These are phyloP conservation scores for Pachymerium ferrugineum DNA, from an alignment of 2,888 invertebrate genomes.

Conservation along the genomic window DNA sequence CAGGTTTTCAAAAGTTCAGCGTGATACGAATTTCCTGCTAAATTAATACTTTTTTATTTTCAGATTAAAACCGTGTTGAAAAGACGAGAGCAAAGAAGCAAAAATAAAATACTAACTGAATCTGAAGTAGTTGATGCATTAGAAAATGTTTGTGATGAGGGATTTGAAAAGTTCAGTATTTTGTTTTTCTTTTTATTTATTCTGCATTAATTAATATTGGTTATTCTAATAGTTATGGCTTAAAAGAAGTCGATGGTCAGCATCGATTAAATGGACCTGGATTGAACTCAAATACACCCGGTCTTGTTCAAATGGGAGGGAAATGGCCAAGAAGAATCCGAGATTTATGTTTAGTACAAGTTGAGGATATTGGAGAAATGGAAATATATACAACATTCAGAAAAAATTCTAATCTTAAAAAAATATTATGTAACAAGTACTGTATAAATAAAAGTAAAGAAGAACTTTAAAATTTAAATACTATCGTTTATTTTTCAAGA, in stretches of 20 bases:
- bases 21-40: not conserved
- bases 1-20: slow-evolving; percentile 41
- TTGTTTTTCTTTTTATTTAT: not conserved
- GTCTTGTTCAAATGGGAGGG: slow-evolving; percentile 47
- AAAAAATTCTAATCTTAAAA: not conserved
- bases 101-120: slow-evolving; percentile 24
- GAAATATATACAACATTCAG: slow-evolving; percentile 41
- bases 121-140: slow-evolving; percentile 33
- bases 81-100: not conserved
- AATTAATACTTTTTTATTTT: not conserved
- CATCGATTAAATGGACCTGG: slow-evolving; percentile 46
- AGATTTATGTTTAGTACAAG: slow-evolving; percentile 42
- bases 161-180: slow-evolving; percentile 30
- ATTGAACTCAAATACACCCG: slow-evolving; percentile 43
- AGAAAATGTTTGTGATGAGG: slow-evolving; percentile 28
- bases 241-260: slow-evolving; percentile 44
- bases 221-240: slow-evolving; percentile 43
- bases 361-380: slow-evolving; percentile 45
- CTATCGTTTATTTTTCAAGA: too few relatives aligned
- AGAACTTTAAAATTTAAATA: not conserved
- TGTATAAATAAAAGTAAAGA: not conserved
- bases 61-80: slow-evolving; percentile 1
- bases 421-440: not conserved
- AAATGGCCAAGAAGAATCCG: slow-evolving; percentile 46
- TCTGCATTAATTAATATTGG: not conserved